Conservation (phyloP, 2,888 invertebrate genomes). For the Caenorhabditis zanzibari region DNA sequence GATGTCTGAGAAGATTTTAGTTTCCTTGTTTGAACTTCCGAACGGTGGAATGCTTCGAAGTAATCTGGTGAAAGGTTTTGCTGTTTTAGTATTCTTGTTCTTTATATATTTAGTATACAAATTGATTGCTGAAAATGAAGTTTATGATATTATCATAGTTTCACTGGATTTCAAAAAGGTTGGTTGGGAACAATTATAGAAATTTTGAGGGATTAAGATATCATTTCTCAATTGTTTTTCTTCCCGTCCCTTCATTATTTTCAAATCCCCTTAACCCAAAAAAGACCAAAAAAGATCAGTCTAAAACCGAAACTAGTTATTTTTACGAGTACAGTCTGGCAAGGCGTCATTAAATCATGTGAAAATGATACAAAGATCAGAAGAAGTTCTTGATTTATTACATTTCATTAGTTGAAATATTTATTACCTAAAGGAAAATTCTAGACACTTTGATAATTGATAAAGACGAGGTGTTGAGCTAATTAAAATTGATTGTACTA, state of each 20-base stretch:
- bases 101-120: background rate
- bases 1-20: too few species aligned
- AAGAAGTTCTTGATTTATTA: slow-evolving; percentile 4
- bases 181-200: background rate
- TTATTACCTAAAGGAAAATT: too few species aligned
- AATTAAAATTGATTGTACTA: background rate
- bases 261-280: background rate
- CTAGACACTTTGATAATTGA: background rate
- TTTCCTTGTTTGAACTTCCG: background rate
- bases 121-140: background rate
- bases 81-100: background rate
- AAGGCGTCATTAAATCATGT: slow-evolving; percentile 21
- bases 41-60: background rate
- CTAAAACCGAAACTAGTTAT: background rate
- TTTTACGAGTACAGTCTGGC: slow-evolving; percentile 25
- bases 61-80: background rate
- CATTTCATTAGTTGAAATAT: too few species aligned
- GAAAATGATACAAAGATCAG: slow-evolving; percentile 26
- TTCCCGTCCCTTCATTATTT: background rate
- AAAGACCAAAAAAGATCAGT: background rate
- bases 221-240: too few species aligned
- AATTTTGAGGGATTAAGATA: too few species aligned
- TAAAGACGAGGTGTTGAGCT: background rate
- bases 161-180: slow-evolving; percentile 12
- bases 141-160: slow-evolving; percentile 8